These are phyloP conservation scores for Agriotes lineatus DNA, from an alignment of 2,888 invertebrate species.

Conservation along the genomic window DNA sequence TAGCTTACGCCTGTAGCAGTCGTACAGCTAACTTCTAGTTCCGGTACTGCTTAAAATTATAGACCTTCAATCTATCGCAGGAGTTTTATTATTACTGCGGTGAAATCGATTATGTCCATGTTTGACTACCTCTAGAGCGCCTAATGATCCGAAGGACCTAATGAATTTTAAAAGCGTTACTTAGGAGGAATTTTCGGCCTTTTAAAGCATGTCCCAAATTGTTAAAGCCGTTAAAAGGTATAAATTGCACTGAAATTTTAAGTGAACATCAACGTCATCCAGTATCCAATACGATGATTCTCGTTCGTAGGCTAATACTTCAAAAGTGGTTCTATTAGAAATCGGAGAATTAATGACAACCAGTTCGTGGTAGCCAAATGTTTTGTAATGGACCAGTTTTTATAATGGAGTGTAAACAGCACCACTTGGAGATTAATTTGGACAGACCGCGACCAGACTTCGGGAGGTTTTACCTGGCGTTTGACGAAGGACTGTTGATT, in stretches of 20 bases:
- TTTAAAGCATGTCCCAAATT: constrained; percentile 1
- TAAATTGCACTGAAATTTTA: background rate
- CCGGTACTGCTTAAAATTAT: too few species aligned
- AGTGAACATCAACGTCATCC: background rate
- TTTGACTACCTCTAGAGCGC: too few species aligned
- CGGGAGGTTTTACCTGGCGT: background rate
- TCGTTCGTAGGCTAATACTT: background rate
- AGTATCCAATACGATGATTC: background rate
- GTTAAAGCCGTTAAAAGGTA: background rate
- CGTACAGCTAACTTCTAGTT: too few species aligned
- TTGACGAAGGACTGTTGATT: constrained; percentile 6
- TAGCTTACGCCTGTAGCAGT: too few species aligned
- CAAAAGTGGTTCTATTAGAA: constrained; percentile 9
- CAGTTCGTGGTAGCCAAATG: constrained; percentile 9
- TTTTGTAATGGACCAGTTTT: constrained; percentile 19
- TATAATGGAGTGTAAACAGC: constrained; percentile 12
- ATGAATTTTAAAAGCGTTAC: too few species aligned
- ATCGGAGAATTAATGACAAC: constrained; percentile 9
- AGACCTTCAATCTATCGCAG: too few species aligned
- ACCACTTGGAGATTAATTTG: constrained; percentile 6
- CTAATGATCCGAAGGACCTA: too few species aligned
- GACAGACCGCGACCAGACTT: background rate
- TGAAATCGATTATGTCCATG: too few species aligned
- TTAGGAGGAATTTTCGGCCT: background rate
- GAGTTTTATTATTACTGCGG: too few species aligned